Evolutionary conservation across 2,888 invertebrate species (phyloP).

Genomic region (Eristalis intricaria): DNA sequence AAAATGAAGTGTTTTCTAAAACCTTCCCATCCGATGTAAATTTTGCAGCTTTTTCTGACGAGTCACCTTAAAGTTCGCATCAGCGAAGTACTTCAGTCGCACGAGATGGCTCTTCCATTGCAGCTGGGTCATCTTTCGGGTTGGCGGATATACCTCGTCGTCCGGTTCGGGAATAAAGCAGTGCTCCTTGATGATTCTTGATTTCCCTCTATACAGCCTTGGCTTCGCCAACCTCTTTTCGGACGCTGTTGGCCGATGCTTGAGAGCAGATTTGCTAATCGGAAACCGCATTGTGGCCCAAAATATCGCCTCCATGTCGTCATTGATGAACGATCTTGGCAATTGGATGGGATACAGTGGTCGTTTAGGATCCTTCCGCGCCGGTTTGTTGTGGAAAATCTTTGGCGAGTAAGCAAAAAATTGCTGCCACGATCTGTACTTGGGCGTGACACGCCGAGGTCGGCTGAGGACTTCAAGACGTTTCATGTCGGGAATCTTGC

Average conservation of each 20-base stretch:
- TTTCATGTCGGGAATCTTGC: background rate
- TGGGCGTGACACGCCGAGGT: background rate
- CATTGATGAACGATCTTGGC: conserved; percentile 2
- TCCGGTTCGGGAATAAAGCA: background rate
- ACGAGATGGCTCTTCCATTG: background rate
- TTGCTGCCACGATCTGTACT: conserved; percentile 66
- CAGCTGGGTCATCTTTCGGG: background rate
- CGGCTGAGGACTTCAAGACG: background rate
- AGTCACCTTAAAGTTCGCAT: background rate
- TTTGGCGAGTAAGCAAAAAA: conserved; percentile 14
- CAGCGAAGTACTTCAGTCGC: background rate
- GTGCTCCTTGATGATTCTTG: background rate
- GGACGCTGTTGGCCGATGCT: background rate
- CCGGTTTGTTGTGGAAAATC: conserved; percentile 3
- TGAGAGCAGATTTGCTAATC: background rate
- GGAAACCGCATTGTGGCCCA: conserved; percentile 16
- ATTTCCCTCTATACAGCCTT: background rate
- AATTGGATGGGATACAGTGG: conserved; percentile 13
- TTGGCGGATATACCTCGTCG: background rate
- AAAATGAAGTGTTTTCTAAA: too few species aligned
- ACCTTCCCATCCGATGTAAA: background rate
- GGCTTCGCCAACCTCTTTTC: background rate
- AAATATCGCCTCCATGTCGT: conserved; percentile 11
- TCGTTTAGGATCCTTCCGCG: background rate
- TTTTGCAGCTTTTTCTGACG: background rate